These are phyloP conservation scores for Bryconaethiops microstoma DNA, from an alignment of 2,797 vertebrate species.

Conservation along the genomic window DNA sequence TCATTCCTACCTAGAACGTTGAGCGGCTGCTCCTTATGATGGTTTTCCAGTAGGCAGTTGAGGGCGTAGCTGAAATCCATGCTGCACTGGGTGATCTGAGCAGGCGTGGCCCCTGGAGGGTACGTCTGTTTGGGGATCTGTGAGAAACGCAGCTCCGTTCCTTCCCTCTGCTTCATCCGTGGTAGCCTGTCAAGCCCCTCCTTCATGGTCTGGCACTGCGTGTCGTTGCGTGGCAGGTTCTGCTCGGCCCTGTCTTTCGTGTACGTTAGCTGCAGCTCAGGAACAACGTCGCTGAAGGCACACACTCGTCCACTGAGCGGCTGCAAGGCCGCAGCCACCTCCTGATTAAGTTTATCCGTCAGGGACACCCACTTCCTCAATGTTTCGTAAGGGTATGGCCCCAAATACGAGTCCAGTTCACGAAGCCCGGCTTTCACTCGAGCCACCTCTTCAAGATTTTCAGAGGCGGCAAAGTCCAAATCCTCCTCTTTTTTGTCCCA, in stretches of 20 bases:
- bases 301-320: constrained; percentile 86
- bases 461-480: constrained; percentile 78
- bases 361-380: constrained; percentile 96
- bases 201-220: constrained; percentile 87
- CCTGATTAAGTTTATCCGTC: constrained; percentile 82
- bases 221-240: constrained; percentile 80
- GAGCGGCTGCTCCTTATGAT: constrained; percentile 79
- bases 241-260: constrained; percentile 84
- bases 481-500: constrained; percentile 86
- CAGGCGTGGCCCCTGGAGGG: constrained; percentile 87
- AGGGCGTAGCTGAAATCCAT: constrained; percentile 92
- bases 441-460: constrained; percentile 78
- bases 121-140: constrained; percentile 84
- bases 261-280: constrained; percentile 79
- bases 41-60: constrained; percentile 79
- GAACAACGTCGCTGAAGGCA: constrained; percentile 89
- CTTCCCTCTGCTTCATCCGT: constrained; percentile 85
- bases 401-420: constrained; percentile 87
- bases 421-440: constrained; percentile 76
- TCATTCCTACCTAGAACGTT: constrained; percentile 84
- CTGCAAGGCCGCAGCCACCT: constrained; percentile 79
- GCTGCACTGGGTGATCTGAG: constrained; percentile 91
- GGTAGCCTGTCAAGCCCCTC: constrained; percentile 91
- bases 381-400: constrained; percentile 90
- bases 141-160: constrained; percentile 92